Conservation (phyloP, 2,797 vertebrate genomes). For the Clarias pachynema region DNA sequence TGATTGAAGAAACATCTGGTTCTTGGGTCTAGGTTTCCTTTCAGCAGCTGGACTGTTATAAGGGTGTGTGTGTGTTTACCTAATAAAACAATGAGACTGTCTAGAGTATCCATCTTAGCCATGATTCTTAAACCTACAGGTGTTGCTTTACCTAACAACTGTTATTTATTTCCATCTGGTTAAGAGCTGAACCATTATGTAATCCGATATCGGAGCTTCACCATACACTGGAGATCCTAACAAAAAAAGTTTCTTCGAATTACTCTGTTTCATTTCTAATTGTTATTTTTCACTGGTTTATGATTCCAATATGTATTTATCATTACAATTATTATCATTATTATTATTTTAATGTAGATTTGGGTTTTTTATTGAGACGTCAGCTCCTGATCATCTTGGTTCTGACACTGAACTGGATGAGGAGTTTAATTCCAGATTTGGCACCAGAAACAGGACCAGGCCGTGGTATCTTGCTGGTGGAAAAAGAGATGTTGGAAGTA, state of each 20-base stretch:
- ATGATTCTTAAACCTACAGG: background rate
- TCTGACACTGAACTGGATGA: background rate
- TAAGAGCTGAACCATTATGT: background rate
- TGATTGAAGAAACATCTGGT: conserved; percentile 23
- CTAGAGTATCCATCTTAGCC: background rate
- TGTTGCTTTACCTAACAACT: background rate
- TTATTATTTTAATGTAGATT: background rate
- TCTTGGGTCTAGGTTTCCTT: background rate
- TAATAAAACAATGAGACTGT: background rate
- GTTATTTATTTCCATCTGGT: background rate
- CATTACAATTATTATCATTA: background rate
- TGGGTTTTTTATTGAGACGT: background rate
- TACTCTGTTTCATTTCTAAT: background rate
- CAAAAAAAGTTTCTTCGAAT: background rate
- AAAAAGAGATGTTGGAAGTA: background rate
- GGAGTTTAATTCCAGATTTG: background rate
- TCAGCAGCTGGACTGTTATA: background rate
- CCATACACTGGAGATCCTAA: background rate
- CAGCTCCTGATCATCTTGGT: background rate
- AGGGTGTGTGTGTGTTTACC: background rate
- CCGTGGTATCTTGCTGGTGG: background rate
- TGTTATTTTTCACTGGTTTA: background rate
- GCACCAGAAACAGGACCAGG: background rate
- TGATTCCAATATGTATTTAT: background rate
- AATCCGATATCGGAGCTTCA: background rate